These are phyloP conservation scores for Pantherophis alleghaniensis DNA, from an alignment of 2,797 vertebrate genomes.

Conservation along the genomic window DNA sequence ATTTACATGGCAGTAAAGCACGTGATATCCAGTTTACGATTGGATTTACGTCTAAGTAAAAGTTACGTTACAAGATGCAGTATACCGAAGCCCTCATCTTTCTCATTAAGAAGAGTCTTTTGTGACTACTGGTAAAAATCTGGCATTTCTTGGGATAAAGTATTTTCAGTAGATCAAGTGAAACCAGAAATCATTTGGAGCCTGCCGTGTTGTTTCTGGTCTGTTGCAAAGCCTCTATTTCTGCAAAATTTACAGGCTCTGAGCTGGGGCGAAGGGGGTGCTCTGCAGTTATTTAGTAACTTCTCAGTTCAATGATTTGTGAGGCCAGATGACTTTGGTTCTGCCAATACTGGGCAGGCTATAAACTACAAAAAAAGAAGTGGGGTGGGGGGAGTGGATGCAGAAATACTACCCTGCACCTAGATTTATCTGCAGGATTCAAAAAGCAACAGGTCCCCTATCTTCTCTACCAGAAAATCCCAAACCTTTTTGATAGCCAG, in stretches of 20 bases:
- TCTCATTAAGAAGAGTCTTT: neutral
- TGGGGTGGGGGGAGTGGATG: neutral
- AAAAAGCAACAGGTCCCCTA: fast-evolving
- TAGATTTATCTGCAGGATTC: constrained; percentile 31
- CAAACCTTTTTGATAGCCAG: neutral
- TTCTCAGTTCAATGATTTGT: constrained; percentile 55
- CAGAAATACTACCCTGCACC: neutral
- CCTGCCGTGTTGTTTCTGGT: constrained; percentile 60
- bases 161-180: constrained; percentile 47
- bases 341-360: constrained; percentile 53
- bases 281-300: constrained; percentile 63
- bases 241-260: constrained; percentile 69
- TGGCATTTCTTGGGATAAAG: constrained; percentile 32
- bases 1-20: neutral
- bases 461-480: neutral
- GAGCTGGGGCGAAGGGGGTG: constrained; percentile 51
- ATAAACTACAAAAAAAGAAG: constrained; percentile 42
- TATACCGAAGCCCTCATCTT: neutral
- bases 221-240: constrained; percentile 61
- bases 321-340: constrained; percentile 66
- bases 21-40: neutral
- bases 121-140: neutral
- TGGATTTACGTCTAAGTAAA: neutral
- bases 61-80: neutral
- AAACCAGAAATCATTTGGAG: constrained; percentile 61